These are phyloP conservation scores for Cheilosia pagana DNA, from an alignment of 2,888 invertebrate species.

Conservation along the genomic window DNA sequence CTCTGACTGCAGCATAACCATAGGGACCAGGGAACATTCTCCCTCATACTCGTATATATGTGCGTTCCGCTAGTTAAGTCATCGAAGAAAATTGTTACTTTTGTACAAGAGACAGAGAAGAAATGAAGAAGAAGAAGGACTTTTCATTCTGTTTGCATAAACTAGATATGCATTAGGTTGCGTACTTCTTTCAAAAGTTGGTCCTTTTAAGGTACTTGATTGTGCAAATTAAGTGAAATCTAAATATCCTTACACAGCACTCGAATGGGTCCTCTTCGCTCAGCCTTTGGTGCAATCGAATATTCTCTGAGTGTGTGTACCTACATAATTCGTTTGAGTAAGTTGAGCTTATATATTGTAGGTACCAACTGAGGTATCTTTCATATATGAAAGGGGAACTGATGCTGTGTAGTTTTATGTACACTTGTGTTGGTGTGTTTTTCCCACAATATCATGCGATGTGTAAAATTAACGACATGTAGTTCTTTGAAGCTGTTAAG, in stretches of 20 bases:
- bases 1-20: neutral
- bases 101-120: constrained; percentile 2
- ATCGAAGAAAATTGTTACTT: constrained; percentile 60
- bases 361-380: neutral
- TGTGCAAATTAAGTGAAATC: constrained; percentile 76
- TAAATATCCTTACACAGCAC: constrained; percentile 69
- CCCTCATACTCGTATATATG: neutral
- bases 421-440: constrained; percentile 10
- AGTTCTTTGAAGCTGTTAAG: constrained; percentile 40
- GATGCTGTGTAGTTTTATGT: constrained; percentile 7
- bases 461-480: constrained; percentile 64
- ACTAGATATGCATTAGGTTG: constrained; percentile 69
- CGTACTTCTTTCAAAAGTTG: constrained; percentile 57
- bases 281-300: constrained; percentile 50
- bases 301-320: constrained; percentile 7
- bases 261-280: constrained; percentile 31
- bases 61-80: constrained; percentile 42
- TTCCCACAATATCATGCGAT: constrained; percentile 41
- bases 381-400: constrained; percentile 16
- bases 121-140: constrained; percentile 30
- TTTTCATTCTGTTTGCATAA: constrained; percentile 69
- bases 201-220: constrained; percentile 71
- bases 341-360: neutral
- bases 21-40: neutral
- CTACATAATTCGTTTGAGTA: constrained; percentile 38